These are phyloP conservation scores for Coccyzus lansbergi DNA, from an alignment of 2,797 vertebrate genomes.

Conservation along the genomic window DNA sequence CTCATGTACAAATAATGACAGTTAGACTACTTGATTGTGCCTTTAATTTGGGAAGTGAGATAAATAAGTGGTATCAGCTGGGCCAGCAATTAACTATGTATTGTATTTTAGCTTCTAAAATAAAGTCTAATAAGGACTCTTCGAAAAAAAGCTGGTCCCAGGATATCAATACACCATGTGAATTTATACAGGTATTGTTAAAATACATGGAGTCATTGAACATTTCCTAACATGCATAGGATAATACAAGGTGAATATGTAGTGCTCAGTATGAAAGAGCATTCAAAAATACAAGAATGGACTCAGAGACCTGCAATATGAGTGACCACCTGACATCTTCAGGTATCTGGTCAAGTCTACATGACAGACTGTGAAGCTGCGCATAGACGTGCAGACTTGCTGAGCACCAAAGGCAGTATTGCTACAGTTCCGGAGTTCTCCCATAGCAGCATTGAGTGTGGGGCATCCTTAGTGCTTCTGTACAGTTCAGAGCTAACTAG, in stretches of 20 bases:
- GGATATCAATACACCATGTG: neutral
- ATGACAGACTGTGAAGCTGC: neutral
- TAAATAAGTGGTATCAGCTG: conserved; percentile 35
- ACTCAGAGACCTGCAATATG: fast-evolving
- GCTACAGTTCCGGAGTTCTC: neutral
- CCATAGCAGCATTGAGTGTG: fast-evolving
- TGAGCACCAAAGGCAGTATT: neutral
- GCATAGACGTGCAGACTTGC: neutral
- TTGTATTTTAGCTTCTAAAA: conserved; percentile 37
- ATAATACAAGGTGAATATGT: neutral
- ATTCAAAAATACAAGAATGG: neutral
- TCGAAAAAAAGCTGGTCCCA: neutral
- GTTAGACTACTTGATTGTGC: conserved; percentile 12
- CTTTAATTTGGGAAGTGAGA: conserved; percentile 4
- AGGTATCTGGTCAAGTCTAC: neutral
- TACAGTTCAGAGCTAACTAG: neutral
- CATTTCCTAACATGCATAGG: neutral
- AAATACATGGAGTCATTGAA: neutral
- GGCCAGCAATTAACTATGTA: conserved; percentile 44
- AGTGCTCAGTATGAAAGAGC: neutral
- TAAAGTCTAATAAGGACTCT: neutral
- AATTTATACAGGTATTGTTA: neutral
- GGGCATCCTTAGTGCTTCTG: neutral
- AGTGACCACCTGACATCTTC: neutral
- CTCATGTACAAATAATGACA: conserved; percentile 16